Evolutionary conservation across 2,113 vertebrate genomes (phyloP), one percentile per base, ranked within the genome.

Genomic region (Callaeas wilsoni): DNA sequence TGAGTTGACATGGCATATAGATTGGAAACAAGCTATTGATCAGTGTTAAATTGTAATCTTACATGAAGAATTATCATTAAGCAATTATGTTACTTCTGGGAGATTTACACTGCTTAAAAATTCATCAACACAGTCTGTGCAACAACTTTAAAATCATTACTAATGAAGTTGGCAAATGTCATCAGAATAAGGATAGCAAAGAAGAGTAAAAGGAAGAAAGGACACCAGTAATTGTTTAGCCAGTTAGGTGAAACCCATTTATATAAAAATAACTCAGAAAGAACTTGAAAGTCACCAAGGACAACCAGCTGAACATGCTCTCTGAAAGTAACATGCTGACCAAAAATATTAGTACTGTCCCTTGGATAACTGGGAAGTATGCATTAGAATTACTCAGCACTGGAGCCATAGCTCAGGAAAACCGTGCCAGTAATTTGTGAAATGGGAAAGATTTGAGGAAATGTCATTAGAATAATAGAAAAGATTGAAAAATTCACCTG

Each of bases 141-240:
- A 93, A 90, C 50, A 90, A 47, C 37, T 94, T 95, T 62, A 56
- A 80, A 94, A 80, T 84, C 71, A 50, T 90, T 95, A 50, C 46
- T 88, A 86, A 92, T 59, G 19, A 88, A 74, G 25, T 92, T 77
- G 77, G 7, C 50, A 92, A 77, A 81, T 90, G 57, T 64, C 65
- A 60, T 71, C 44, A 85, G 89, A 90, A 90, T 49, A 83, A 52
- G 17, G 17, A 27, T 16, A 87, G 16, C 7, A 93, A 93, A 89
- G 23, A 21, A 75, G 15, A n/a, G 17, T 26, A 26, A 69, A 90
- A 71, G 10, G 15, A 91, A 88, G 32, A 89, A 89, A 79, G 6
- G 6, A 75, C 0, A 0, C 2, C 19, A 70, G 10, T 52, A 65
- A 59, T 65, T 59, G 9, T 60, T 89, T 64, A 71, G 30, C 12